Base-by-base conservation (phyloP, 2,888 invertebrate species). In the Lomographa bimaculata region DNA sequence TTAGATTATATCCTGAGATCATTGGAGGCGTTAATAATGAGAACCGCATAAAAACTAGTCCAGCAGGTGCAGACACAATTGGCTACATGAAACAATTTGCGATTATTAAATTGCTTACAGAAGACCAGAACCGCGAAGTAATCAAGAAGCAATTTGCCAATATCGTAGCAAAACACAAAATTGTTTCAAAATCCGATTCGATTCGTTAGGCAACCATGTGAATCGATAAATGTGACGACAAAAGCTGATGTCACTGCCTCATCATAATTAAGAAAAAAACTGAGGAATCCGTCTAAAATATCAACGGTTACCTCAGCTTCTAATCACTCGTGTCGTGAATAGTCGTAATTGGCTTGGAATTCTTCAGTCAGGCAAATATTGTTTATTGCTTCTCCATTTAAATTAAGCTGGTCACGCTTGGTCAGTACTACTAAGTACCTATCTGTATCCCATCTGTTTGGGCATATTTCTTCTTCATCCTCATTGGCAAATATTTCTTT, bases 11-110 rank as follows among this genome's bases (percentile, higher is more conserved):
- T 56, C 58, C 60, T 46, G 46, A 56, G 56, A 59, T 61, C 61
- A 67, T 60, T 64, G 64, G 50, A 64, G 60, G 52, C 57, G 57
- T 58, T 63, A 65, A 69, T 64, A 64, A 62, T 66, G 64, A 43
- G 65, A 67, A 64, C 58, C 50, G 48, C 43, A 63, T 61, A 73
- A 75, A 73, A 76, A 72, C 62, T 67, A 63, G 70, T 64, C 51
- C 55, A 50, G 53, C 60, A 46, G 60, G 57, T 50, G 51, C 34
- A 47, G 55, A 57, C 67, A 67, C 67, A 71, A 71, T 71, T 64
- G 51, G 50, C 53, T 60, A 60, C 52, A 57, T 54, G 57, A 51
- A 66, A 49, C 42, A 54, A 54, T 54, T 54, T 53, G 28, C 16
- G 42, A 35, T 46, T 49, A 53, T 50, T 50, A 47, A 41, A 34